These are phyloP conservation scores for Toxotes jaculatrix DNA, from an alignment of 2,113 vertebrate species.

Conservation along the genomic window DNA sequence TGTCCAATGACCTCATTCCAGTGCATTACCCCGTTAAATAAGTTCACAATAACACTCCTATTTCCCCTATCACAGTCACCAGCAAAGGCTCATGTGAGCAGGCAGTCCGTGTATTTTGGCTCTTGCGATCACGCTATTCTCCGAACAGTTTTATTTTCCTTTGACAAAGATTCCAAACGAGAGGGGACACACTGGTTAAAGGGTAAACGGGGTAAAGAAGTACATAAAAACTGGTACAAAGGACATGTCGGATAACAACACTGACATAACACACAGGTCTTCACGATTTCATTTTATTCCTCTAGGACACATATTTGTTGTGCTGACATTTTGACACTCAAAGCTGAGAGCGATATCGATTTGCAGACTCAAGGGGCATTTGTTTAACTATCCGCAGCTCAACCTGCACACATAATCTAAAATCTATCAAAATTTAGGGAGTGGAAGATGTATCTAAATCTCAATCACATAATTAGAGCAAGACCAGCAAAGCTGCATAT, in stretches of 20 bases:
- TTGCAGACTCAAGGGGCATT: constrained; percentile 5
- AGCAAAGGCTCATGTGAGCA: too few species aligned
- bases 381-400: constrained; percentile 29
- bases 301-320: constrained; percentile 12
- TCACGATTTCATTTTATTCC: not conserved
- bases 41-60: not conserved
- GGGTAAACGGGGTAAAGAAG: not conserved
- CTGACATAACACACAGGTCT: not conserved
- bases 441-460: constrained; percentile 1
- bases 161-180: too few species aligned
- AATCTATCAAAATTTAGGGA: constrained; percentile 37
- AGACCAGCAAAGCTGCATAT: not conserved
- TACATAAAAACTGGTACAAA: not conserved
- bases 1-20: not conserved
- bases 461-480: constrained; percentile 30
- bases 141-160: too few species aligned
- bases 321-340: constrained; percentile 23
- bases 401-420: constrained; percentile 12
- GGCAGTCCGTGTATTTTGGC: not conserved
- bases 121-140: not conserved
- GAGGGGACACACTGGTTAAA: too few species aligned
- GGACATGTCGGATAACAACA: not conserved
- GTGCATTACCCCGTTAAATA: not conserved
- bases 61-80: not conserved
- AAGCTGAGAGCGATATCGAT: constrained; percentile 39